phyloP scores from a whole-genome alignment of 2,113 vertebrate species.

The Crotalus tigris region DNA sequence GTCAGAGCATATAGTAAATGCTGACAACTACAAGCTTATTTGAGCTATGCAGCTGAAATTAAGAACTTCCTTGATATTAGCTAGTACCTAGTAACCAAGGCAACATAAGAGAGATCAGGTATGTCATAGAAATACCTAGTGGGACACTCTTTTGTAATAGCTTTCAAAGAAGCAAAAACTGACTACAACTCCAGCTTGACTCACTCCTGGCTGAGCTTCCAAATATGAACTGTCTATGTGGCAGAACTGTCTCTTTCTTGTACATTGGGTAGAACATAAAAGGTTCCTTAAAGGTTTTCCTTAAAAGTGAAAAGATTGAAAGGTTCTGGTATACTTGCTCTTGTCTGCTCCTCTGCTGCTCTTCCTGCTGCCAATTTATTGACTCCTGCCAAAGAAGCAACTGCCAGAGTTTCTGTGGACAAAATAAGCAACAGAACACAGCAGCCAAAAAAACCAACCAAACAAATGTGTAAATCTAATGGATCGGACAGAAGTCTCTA shows the following conservation, averaged over 20 bases:
- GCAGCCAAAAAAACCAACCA: too few relatives aligned
- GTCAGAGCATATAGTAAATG: constrained; percentile 11
- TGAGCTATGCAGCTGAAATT: constrained; percentile 1
- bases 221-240: background rate
- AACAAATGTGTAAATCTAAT: too few relatives aligned
- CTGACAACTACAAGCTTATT: constrained; percentile 13
- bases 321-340: background rate
- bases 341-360: background rate
- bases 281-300: background rate
- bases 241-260: background rate
- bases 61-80: constrained; percentile 13
- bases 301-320: background rate
- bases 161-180: background rate
- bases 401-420: too few relatives aligned
- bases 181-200: background rate
- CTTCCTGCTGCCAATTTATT: background rate
- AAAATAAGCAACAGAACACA: too few relatives aligned
- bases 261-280: background rate
- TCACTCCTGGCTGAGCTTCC: background rate
- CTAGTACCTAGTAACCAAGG: constrained; percentile 19
- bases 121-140: background rate
- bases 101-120: background rate
- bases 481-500: too few relatives aligned
- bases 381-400: background rate
- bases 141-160: background rate